phyloP scores from a whole-genome alignment of 1,140 invertebrate genomes.

The Steinernema khuongi region DNA sequence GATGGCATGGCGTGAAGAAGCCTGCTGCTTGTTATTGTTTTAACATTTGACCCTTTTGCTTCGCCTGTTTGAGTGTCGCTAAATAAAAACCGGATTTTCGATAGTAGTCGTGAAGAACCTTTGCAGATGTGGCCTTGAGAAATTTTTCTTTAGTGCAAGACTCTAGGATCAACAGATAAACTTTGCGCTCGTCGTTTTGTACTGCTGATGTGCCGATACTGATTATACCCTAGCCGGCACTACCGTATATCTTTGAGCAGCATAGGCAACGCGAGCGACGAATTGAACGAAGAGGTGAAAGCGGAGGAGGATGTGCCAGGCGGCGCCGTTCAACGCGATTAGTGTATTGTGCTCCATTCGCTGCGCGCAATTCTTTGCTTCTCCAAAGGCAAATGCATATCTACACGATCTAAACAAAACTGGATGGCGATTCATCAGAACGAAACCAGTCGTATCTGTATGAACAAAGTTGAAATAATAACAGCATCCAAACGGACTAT shows the following conservation, averaged over 20 bases:
- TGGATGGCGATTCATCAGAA: background rate
- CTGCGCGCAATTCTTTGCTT: background rate
- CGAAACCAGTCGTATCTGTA: background rate
- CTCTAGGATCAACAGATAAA: too few relatives aligned
- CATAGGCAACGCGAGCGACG: background rate
- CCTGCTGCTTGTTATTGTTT: background rate
- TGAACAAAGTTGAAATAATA: background rate
- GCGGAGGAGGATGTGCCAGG: background rate
- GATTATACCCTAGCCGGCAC: too few relatives aligned
- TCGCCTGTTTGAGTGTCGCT: background rate
- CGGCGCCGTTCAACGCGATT: background rate
- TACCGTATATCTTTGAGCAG: too few relatives aligned
- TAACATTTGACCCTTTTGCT: background rate
- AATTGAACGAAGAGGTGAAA: background rate
- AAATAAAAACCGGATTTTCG: too few relatives aligned
- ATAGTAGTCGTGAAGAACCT: too few relatives aligned
- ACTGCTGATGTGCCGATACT: too few relatives aligned
- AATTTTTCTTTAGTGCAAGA: too few relatives aligned
- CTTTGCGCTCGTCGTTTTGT: too few relatives aligned
- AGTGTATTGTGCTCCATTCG: background rate
- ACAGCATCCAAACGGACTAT: too few relatives aligned
- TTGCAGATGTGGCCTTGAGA: too few relatives aligned
- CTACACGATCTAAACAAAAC: background rate
- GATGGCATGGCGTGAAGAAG: conserved; percentile 51
- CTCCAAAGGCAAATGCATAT: background rate